Percentiles rank a stretch among this genome's conserved stretches.
phyloP scores from a whole-genome alignment of 2,888 invertebrate genomes.

The Euphydryas editha region DNA sequence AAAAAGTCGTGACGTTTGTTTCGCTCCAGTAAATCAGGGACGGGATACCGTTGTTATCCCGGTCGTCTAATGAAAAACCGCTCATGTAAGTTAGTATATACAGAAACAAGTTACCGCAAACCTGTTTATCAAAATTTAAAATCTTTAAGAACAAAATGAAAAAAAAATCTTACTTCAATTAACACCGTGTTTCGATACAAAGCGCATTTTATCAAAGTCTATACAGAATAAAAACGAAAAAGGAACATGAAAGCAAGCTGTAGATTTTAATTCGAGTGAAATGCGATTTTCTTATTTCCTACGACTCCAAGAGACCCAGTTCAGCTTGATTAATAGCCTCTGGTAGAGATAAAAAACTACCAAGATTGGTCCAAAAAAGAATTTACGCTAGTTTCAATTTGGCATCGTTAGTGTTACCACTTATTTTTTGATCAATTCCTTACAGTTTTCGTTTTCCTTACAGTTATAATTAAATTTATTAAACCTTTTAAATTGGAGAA shows the following conservation, averaged over 20 bases:
- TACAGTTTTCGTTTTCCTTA: conserved; percentile 6
- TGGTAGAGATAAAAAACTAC: conserved; percentile 40
- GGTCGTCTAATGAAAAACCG: too few species aligned
- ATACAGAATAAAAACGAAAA: conserved; percentile 36
- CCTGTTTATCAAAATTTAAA: conserved; percentile 8
- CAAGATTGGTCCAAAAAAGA: conserved; percentile 27
- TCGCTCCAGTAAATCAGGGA: too few species aligned
- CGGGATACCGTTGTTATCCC: too few species aligned
- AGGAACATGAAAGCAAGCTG: conserved; percentile 46
- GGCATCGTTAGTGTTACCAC: conserved; percentile 24
- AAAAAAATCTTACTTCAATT: conserved; percentile 26
- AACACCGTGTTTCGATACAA: conserved; percentile 29
- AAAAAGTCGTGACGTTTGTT: too few species aligned
- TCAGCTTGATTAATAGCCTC: conserved; percentile 60
- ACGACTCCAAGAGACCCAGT: conserved; percentile 38
- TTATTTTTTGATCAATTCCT: conserved; percentile 22
- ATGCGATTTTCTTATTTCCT: conserved; percentile 64
- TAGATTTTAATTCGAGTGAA: conserved; percentile 70
- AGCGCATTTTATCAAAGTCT: conserved; percentile 28
- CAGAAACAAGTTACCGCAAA: not conserved
- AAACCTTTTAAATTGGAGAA: too few species aligned
- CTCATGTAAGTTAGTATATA: too few species aligned
- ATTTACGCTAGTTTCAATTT: conserved; percentile 38
- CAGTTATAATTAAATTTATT: too few species aligned
- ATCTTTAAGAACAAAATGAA: conserved; percentile 3